Evolutionary conservation across 2,113 vertebrate species (phyloP).

Genomic region (Phasianus colchicus): DNA sequence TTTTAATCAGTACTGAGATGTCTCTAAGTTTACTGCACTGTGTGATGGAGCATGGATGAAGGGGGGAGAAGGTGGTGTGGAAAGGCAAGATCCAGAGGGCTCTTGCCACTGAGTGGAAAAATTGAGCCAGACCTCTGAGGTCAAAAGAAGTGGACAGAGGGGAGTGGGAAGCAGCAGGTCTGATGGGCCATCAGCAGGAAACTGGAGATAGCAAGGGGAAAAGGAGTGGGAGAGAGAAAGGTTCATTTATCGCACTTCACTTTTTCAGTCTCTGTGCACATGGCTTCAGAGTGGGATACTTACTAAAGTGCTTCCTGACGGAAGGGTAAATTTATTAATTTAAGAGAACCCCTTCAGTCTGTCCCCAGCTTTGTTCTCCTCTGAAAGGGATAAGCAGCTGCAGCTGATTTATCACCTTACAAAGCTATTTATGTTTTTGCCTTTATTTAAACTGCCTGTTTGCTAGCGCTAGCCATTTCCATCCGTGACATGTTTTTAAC

Average conservation of each 20-base stretch:
- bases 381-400: background rate
- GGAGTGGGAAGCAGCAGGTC: background rate
- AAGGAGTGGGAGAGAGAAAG: background rate
- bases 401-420: background rate
- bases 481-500: background rate
- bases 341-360: background rate
- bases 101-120: background rate
- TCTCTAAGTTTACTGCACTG: background rate
- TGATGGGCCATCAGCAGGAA: background rate
- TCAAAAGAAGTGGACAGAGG: background rate
- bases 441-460: background rate
- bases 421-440: conserved; percentile 1
- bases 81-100: background rate
- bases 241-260: background rate
- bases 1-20: background rate
- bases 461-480: conserved; percentile 1
- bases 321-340: background rate
- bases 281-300: background rate
- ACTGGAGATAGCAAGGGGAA: background rate
- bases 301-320: background rate
- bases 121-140: background rate
- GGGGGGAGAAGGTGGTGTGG: background rate
- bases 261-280: background rate
- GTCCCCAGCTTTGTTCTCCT: background rate
- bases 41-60: background rate